Conservation (phyloP, 2,113 vertebrate genomes). For the Chunga burmeisteri region DNA sequence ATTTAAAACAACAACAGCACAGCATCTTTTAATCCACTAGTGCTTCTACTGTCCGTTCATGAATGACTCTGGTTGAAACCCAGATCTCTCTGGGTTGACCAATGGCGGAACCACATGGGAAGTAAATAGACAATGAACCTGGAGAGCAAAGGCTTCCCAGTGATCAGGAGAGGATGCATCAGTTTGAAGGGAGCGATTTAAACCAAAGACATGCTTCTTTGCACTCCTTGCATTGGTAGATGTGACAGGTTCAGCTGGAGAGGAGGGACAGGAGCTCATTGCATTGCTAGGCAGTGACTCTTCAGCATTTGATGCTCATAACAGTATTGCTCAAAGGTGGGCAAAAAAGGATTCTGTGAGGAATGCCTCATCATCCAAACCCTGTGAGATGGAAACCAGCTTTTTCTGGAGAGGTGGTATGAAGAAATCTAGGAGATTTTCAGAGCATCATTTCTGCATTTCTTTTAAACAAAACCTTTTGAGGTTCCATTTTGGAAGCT, state of each 20-base stretch:
- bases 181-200: not conserved
- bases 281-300: not conserved
- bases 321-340: not conserved
- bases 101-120: not conserved
- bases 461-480: not conserved
- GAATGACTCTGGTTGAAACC: constrained; percentile 10
- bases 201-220: not conserved
- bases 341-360: not conserved
- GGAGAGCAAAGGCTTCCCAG: not conserved
- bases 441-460: not conserved
- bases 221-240: not conserved
- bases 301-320: not conserved
- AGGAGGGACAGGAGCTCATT: not conserved
- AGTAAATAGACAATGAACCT: not conserved
- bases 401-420: not conserved
- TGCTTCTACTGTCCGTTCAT: not conserved
- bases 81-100: not conserved
- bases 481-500: not conserved
- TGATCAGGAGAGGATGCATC: not conserved
- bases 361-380: not conserved
- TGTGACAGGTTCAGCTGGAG: not conserved
- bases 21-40: not conserved
- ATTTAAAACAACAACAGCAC: not conserved
- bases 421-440: not conserved
- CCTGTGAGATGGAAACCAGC: not conserved